Conservation (phyloP, 2,888 invertebrate species). For the Eilema caniola region DNA sequence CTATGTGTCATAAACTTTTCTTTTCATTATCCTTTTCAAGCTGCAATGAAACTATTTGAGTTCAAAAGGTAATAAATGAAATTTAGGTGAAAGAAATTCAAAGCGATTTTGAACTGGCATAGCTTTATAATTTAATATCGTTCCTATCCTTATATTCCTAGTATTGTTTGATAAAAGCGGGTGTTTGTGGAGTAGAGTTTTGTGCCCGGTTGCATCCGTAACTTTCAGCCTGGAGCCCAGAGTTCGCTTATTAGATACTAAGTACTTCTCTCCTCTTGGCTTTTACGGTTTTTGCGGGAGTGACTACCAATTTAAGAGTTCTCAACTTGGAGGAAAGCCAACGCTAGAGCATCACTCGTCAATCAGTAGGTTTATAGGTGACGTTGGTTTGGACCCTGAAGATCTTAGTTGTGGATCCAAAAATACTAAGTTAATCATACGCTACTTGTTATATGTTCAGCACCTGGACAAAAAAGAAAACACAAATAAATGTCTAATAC, state of each 20-base stretch:
- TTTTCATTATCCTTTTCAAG: slow-evolving; percentile 71
- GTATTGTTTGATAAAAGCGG: background rate
- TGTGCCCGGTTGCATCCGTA: background rate
- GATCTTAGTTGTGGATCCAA: background rate
- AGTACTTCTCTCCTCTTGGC: background rate
- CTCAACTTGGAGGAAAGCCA: background rate
- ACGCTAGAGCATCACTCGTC: background rate
- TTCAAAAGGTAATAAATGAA: slow-evolving; percentile 40
- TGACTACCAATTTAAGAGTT: background rate
- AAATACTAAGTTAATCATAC: background rate
- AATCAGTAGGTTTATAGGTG: background rate
- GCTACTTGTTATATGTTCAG: background rate
- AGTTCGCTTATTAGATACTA: no score
- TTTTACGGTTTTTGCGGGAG: background rate
- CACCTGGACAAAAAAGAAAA: background rate
- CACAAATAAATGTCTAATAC: background rate
- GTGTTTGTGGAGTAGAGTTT: background rate
- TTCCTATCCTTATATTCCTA: no score
- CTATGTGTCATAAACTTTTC: slow-evolving; percentile 78
- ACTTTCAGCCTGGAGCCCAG: background rate
- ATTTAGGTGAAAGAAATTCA: background rate
- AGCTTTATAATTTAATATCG: background rate
- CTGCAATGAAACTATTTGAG: slow-evolving; percentile 61
- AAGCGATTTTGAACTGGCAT: background rate
- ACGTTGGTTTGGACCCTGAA: background rate